phyloP scores from a whole-genome alignment of 1,140 invertebrate species.

The Cecropterus lyciades region DNA sequence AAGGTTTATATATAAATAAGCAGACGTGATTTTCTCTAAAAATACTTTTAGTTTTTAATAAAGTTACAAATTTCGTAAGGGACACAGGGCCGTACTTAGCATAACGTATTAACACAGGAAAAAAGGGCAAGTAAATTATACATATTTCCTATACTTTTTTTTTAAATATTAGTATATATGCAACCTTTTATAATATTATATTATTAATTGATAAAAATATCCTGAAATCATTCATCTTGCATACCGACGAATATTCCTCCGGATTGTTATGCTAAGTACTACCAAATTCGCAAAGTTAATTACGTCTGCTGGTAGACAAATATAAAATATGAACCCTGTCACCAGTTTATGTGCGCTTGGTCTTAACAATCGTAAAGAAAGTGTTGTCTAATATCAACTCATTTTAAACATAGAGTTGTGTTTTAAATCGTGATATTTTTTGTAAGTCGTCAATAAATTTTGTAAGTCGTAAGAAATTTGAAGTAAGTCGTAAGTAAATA shows the following conservation, averaged over 20 bases:
- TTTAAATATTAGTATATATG: too few relatives aligned
- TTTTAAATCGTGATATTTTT: background rate
- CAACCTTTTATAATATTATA: too few relatives aligned
- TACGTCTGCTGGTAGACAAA: constrained; percentile 68
- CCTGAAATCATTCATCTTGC: too few relatives aligned
- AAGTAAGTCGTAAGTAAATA: background rate
- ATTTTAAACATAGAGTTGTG: background rate
- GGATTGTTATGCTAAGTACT: constrained; percentile 37
- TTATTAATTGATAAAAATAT: too few relatives aligned
- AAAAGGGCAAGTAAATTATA: constrained; percentile 33
- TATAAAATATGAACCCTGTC: constrained; percentile 78
- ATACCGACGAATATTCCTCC: background rate
- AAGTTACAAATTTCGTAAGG: constrained; percentile 25
- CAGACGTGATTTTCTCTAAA: constrained; percentile 54
- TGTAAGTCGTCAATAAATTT: background rate
- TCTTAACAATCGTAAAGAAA: constrained; percentile 51
- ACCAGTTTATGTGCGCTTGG: constrained; percentile 77
- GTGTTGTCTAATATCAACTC: background rate
- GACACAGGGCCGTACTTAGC: constrained; percentile 42
- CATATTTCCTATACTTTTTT: too few relatives aligned
- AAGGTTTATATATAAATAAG: constrained; percentile 58
- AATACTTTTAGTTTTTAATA: constrained; percentile 47
- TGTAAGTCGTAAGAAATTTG: constrained; percentile 1
- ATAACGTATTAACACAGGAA: constrained; percentile 16
- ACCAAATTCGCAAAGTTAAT: constrained; percentile 37